Percentiles rank a stretch among this genome's conserved stretches.
phyloP scores from a whole-genome alignment of 1,140 invertebrate species.

The Epicauta chinensis region DNA sequence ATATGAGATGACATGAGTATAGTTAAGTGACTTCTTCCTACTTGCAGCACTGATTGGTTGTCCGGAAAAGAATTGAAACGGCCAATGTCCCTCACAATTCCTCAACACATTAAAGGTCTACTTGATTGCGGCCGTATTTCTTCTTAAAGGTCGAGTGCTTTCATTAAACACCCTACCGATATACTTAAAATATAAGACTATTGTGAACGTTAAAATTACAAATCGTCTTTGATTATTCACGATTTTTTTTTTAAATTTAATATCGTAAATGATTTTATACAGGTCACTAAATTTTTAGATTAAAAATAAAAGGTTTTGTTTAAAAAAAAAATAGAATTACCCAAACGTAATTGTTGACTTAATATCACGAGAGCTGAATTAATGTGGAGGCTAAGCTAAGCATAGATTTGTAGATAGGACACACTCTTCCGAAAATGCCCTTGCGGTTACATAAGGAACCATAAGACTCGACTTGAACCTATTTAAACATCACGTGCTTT shows the following conservation, averaged over 20 bases:
- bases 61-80: conserved; percentile 37
- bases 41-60: conserved; percentile 31
- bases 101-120: conserved; percentile 37
- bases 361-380: conserved; percentile 18
- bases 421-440: conserved; percentile 17
- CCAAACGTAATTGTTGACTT: conserved; percentile 17
- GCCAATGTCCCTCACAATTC: conserved; percentile 37
- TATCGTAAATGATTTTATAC: too few relatives aligned
- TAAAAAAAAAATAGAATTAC: conserved; percentile 9
- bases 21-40: conserved; percentile 15
- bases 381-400: conserved; percentile 18
- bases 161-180: conserved; percentile 34
- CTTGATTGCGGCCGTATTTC: conserved; percentile 40
- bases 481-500: conserved; percentile 19
- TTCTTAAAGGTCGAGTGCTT: conserved; percentile 33
- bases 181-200: conserved; percentile 32
- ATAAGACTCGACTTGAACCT: conserved; percentile 17
- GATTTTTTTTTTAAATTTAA: too few relatives aligned
- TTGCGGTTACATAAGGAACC: conserved; percentile 14
- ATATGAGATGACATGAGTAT: conserved; percentile 11
- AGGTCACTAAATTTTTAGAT: too few relatives aligned
- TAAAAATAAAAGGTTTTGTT: too few relatives aligned
- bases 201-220: conserved; percentile 31
- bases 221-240: conserved; percentile 33
- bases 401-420: conserved; percentile 20